phyloP scores from a whole-genome alignment of 2,113 vertebrate species.

The Pseudopipra pipra region DNA sequence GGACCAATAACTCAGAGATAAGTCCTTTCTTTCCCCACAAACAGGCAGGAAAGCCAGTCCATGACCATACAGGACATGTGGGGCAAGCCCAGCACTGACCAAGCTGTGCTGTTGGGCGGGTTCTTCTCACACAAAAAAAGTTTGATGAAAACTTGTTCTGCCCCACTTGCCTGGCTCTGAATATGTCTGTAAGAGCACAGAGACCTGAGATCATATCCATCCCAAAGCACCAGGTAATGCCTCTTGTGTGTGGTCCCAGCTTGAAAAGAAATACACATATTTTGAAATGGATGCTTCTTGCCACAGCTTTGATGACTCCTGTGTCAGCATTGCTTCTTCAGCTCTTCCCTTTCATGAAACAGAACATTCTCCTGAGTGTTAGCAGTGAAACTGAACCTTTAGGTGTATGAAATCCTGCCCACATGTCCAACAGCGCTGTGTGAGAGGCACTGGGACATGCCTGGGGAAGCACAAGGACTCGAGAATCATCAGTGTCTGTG shows the following conservation, averaged over 20 bases:
- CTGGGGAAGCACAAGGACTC: not conserved
- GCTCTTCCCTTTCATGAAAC: not conserved
- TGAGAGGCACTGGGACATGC: rapidly evolving
- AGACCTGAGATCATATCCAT: not conserved
- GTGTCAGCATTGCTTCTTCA: not conserved
- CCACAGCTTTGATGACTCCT: not conserved
- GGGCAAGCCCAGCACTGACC: rapidly evolving
- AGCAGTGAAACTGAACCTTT: no score
- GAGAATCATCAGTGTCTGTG: not conserved
- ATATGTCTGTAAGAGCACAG: not conserved
- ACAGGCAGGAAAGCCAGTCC: not conserved
- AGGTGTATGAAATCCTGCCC: not conserved
- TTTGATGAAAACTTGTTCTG: not conserved
- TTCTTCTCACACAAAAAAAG: not conserved
- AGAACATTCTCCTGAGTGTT: not conserved
- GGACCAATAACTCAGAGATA: rapidly evolving
- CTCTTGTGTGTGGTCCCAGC: not conserved
- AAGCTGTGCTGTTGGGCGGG: rapidly evolving
- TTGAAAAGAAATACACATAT: not conserved
- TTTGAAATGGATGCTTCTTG: not conserved
- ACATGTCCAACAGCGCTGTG: rapidly evolving
- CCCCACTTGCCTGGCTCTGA: not conserved
- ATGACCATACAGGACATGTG: rapidly evolving
- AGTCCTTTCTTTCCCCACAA: rapidly evolving
- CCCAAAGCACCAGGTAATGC: not conserved